Evolutionary conservation across 2,113 vertebrate genomes (phyloP), one percentile per base, ranked within the genome.

Genomic region (Naja naja): DNA sequence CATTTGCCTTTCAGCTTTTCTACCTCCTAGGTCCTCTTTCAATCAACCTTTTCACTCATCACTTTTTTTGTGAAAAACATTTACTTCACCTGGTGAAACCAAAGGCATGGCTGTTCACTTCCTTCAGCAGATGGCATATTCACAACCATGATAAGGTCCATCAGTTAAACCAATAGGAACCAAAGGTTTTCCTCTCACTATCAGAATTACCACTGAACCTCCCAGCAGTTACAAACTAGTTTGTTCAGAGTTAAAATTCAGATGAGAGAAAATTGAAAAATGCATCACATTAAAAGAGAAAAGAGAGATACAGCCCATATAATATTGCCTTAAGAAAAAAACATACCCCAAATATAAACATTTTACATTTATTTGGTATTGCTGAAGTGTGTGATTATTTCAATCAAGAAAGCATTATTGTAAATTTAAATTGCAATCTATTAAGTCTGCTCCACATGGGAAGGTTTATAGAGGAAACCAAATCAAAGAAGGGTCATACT

Each of bases 401-500:
- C 81, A 93, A 87, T 47, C 23, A 93, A 81, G 53, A 85, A 88
- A 88, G 69, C 22, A 27, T 81, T 53, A 58, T 55, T 53, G 11
- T 25, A 58, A 52, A 86, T 60, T 90, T 60, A 90, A 86, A 53
- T 87, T 90, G 45, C 53, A 87, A 64, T 93, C 89, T 58, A 90
- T 64, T 90, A 58, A 60, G 54, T 74, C 54, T 43, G 58, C 69
- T 92, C 60, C 81, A 88, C 34, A 88, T 88, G 47, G 49, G 12
- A 85, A 45, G 39, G 34, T 85, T 92, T 74, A 47, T 45, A 89
- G 30, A 81, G 39, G 39, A 81, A 55, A 6, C 39, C 30, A 55
- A 55, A 45, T 20, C 16, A 18, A 52, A 34, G 22, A n/a, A n/a
- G 12, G 16, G 27, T 64, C 60, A 64, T 12, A 60, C 16, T 56